phyloP scores from a whole-genome alignment of 2,888 invertebrate genomes.

The Tiliacea citrago region DNA sequence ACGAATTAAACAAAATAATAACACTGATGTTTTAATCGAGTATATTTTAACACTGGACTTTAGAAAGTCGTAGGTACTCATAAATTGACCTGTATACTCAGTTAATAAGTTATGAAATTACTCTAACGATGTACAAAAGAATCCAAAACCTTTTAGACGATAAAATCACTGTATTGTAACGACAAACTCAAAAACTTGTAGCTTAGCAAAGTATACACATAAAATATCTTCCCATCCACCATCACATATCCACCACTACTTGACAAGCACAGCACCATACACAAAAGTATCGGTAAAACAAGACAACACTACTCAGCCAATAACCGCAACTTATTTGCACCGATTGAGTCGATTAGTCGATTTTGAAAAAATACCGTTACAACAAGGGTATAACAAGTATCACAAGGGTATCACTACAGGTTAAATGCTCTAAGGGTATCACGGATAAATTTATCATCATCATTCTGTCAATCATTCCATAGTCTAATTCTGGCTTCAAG shows the following conservation, averaged over 20 bases:
- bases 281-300: constrained; percentile 35
- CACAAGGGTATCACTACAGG: too few species aligned
- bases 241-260: constrained; percentile 69
- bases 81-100: constrained; percentile 64
- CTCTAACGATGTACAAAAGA: constrained; percentile 37
- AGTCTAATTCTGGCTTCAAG: too few species aligned
- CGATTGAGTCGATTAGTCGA: constrained; percentile 13
- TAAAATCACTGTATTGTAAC: constrained; percentile 41
- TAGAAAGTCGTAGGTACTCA: constrained; percentile 72
- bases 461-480: too few species aligned
- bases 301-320: constrained; percentile 22
- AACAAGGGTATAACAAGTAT: too few species aligned
- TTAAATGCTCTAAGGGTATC: too few species aligned
- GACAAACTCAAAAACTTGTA: constrained; percentile 68
- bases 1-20: constrained; percentile 39
- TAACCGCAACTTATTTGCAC: constrained; percentile 22
- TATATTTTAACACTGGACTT: constrained; percentile 66
- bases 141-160: constrained; percentile 47
- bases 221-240: constrained; percentile 66
- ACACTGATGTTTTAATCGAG: constrained; percentile 44
- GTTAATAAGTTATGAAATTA: constrained; percentile 43
- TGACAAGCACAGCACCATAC: constrained; percentile 49
- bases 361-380: neutral
- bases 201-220: constrained; percentile 63
- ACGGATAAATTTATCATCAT: neutral